Conservation (phyloP, 2,888 invertebrate species). For the Lottia scabra region DNA sequence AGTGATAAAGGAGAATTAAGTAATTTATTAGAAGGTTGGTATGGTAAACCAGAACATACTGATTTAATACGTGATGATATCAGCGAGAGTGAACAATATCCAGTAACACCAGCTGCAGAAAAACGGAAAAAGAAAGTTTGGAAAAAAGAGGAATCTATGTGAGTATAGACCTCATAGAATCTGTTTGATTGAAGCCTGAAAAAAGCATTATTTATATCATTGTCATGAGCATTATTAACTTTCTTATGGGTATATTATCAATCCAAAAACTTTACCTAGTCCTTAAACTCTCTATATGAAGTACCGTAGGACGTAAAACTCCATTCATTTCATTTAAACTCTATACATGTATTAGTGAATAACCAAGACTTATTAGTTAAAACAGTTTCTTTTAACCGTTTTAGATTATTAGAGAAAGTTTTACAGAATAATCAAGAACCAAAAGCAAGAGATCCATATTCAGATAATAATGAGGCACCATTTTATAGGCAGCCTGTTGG, state of each 20-base stretch:
- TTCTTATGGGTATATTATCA: no score
- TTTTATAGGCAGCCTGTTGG: slow-evolving; percentile 68
- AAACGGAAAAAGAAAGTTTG: slow-evolving; percentile 41
- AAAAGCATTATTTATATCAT: no score
- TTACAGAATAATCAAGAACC: slow-evolving; percentile 38
- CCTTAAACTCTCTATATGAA: no score
- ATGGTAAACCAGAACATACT: slow-evolving; percentile 56
- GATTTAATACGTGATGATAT: slow-evolving; percentile 58
- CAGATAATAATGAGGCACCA: slow-evolving; percentile 63
- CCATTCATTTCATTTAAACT: no score
- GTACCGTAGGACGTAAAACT: no score
- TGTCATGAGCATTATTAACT: no score
- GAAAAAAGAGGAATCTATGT: slow-evolving; percentile 44
- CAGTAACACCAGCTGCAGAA: slow-evolving; percentile 27
- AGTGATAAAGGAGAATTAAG: slow-evolving; percentile 51
- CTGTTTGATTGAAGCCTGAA: no score
- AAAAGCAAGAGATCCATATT: slow-evolving; percentile 61
- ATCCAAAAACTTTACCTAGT: not conserved
- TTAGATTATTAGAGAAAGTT: slow-evolving; percentile 57
- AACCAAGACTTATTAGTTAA: not conserved
- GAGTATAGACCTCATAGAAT: no score
- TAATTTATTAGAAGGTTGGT: slow-evolving; percentile 49
- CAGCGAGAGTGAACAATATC: slow-evolving; percentile 53
- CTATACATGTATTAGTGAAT: not conserved
- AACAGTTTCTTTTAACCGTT: slow-evolving; percentile 5